Evolutionary conservation across 2,797 vertebrate species (phyloP).

Genomic region (Ambastaia sidthimunki): DNA sequence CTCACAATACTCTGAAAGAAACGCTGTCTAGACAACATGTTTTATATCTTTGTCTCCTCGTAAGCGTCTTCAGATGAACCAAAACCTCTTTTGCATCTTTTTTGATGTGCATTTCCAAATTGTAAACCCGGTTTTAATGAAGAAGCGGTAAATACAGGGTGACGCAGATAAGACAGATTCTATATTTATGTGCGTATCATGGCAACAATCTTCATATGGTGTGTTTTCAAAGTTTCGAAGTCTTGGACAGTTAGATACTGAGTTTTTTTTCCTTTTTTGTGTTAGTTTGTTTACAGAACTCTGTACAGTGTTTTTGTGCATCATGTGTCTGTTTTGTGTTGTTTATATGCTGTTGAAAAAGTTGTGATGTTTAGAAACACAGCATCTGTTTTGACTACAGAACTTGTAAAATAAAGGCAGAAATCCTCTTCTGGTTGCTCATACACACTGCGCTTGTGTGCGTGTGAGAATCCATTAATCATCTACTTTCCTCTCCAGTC

Average conservation of each 20-base stretch:
- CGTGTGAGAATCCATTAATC: not conserved
- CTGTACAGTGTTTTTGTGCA: constrained; percentile 10
- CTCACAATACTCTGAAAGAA: not conserved
- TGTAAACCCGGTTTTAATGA: not conserved
- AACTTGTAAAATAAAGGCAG: constrained; percentile 53
- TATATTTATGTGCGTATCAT: constrained; percentile 35
- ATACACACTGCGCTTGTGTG: not conserved
- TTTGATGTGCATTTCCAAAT: constrained; percentile 20
- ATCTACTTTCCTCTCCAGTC: not conserved
- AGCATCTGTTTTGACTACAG: constrained; percentile 46
- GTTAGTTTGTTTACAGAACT: constrained; percentile 45
- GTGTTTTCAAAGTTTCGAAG: constrained; percentile 18
- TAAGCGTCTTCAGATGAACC: constrained; percentile 14
- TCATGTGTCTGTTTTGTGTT: constrained; percentile 19
- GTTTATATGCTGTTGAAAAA: constrained; percentile 31
- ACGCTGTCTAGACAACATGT: not conserved
- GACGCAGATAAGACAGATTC: not conserved
- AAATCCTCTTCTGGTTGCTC: constrained; percentile 17
- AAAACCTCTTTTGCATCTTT: constrained; percentile 42
- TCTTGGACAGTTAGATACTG: not conserved
- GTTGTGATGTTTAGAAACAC: constrained; percentile 25
- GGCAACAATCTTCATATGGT: constrained; percentile 6
- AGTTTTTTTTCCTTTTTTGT: constrained; percentile 8
- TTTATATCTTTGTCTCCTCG: constrained; percentile 10
- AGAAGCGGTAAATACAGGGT: not conserved